A percentile compares a stretch with the other conserved stretches of the same genome.
Evolutionary conservation across 2,797 vertebrate species (phyloP).

Genomic region (Percopsis omiscomaycus): DNA sequence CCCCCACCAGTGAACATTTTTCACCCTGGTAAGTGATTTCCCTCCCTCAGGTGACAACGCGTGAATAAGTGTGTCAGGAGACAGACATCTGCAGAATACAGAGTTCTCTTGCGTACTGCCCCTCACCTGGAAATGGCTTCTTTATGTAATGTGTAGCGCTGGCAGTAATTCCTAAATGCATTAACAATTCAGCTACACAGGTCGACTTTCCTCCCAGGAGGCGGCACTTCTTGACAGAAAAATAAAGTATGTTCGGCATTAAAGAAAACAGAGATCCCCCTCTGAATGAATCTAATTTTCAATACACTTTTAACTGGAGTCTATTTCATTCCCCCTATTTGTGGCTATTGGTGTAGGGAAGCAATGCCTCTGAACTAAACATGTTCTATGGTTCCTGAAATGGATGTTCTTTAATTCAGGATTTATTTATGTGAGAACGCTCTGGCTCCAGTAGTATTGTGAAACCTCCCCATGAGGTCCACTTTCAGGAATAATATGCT

Average conservation of each 20-base stretch:
- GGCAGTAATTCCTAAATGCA: slow-evolving; percentile 9
- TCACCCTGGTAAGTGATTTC: slow-evolving; percentile 62
- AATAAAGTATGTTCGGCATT: slow-evolving; percentile 4
- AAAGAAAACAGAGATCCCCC: slow-evolving; percentile 8
- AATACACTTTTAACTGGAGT: slow-evolving; percentile 7
- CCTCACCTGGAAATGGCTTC: slow-evolving; percentile 20
- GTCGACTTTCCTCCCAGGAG: slow-evolving; percentile 1
- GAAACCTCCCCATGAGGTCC: slow-evolving; percentile 43
- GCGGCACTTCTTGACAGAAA: slow-evolving; percentile 2
- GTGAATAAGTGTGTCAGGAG: slow-evolving; percentile 37
- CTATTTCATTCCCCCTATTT: slow-evolving; percentile 18
- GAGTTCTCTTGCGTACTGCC: slow-evolving; percentile 23
- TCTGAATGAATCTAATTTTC: neutral
- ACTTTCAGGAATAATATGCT: slow-evolving; percentile 44
- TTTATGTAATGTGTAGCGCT: slow-evolving; percentile 18
- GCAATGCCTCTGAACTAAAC: slow-evolving; percentile 17
- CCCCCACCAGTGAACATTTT: slow-evolving; percentile 55
- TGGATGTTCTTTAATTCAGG: neutral
- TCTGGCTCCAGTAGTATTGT: slow-evolving; percentile 45
- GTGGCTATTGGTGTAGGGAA: neutral
- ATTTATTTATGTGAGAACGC: slow-evolving; percentile 43
- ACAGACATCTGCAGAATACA: slow-evolving; percentile 40
- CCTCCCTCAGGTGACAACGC: slow-evolving; percentile 36
- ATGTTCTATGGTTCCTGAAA: slow-evolving; percentile 22
- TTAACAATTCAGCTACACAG: slow-evolving; percentile 6